Base-by-base conservation (phyloP, 2,113 vertebrate genomes). In the Malaclemys terrapin region DNA sequence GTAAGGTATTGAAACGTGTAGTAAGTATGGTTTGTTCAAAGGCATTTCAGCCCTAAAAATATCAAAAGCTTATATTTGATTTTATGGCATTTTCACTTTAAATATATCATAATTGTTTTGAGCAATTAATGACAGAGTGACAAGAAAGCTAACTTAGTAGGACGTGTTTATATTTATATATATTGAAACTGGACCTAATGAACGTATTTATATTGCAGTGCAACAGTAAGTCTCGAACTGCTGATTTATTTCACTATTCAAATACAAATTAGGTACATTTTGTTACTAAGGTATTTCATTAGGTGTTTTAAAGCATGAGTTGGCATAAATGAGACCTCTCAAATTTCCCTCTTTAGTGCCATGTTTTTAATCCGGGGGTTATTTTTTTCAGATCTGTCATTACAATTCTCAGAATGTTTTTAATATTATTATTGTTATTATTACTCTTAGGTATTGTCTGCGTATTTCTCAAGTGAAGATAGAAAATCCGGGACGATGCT, bases 191-290 rank as follows among this genome's bases (percentile, higher is more conserved):
- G 24, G 6, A 49, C 45, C 20, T 75, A 1, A 1, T 35, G 24
- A 82, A 12, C 35, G 5, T 31, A 52, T 82, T 52, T 52, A 35
- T 82, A 80, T 47, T 35, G 76, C 85, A 50, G 25, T 87, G 80
- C 19, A 75, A 80, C 35, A 31, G 24, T 13, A n/a, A 54, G 52
- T 80, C 65, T 69, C 82, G 53, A 82, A 14, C 62, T 72, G 24
- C 87, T 50, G 86, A 53, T 87, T 90, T 89, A 75, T 85, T 90
- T 81, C 56, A 54, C 91, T 86, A 54, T 75, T 93, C 84, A 95
- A 91, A 88, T 38, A 52, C 89, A 84, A 56, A 76, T 81, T 29
- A 93, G 72, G 84, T 91, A 56, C 47, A 42, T n/a, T 52, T 72
- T 50, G 82, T 24, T 20, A 13, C 49, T 25, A 12, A 20, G 49